Percentiles rank a stretch among this genome's conserved stretches.
Evolutionary conservation across 2,888 invertebrate species (phyloP).

Genomic region (Orchesellides sinensis): DNA sequence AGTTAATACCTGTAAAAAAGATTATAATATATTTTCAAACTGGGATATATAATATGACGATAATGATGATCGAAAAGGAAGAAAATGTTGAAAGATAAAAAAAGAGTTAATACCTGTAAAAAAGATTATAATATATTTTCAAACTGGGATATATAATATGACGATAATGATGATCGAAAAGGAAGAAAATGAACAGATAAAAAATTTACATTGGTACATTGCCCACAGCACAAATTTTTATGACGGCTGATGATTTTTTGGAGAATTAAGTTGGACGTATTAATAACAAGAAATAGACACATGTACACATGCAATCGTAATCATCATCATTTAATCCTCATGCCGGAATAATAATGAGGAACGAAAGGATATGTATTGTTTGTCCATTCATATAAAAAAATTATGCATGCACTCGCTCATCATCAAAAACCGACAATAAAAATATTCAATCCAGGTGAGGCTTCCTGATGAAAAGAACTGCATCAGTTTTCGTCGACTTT

Average conservation of each 20-base stretch:
- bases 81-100: too few species aligned
- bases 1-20: too few species aligned
- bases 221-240: conserved; percentile 23
- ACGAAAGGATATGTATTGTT: conserved; percentile 4
- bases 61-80: too few species aligned
- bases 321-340: background rate
- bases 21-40: background rate
- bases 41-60: too few species aligned
- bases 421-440: background rate
- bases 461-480: too few species aligned
- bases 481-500: too few species aligned
- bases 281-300: conserved; percentile 32
- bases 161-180: too few species aligned
- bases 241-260: conserved; percentile 48
- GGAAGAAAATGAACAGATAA: too few species aligned
- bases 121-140: background rate
- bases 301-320: conserved; percentile 3
- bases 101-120: too few species aligned
- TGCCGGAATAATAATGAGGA: background rate
- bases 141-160: too few species aligned
- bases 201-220: conserved; percentile 13
- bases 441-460: background rate
- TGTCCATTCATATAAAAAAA: conserved; percentile 1
- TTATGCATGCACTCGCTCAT: conserved; percentile 16
- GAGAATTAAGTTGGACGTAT: conserved; percentile 45